Conservation (phyloP, 2,797 vertebrate species). For the Peromyscus nudipes region DNA sequence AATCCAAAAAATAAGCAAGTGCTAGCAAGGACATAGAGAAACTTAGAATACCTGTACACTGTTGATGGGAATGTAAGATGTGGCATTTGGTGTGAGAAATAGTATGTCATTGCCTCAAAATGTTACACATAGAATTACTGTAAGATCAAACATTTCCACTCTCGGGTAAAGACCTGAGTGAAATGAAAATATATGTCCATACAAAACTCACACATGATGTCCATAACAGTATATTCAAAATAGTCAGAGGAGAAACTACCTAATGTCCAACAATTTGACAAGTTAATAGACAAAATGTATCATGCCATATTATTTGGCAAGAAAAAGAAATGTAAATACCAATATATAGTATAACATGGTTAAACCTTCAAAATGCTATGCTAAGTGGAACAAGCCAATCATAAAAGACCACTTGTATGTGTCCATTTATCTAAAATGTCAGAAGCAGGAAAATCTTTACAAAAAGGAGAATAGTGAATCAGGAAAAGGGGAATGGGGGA, state of each 20-base stretch:
- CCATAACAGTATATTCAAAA: background rate
- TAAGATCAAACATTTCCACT: background rate
- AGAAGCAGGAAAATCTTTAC: background rate
- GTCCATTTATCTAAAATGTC: background rate
- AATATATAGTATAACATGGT: background rate
- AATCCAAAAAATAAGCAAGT: background rate
- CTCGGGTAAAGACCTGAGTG: background rate
- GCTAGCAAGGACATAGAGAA: background rate
- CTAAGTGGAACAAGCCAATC: background rate
- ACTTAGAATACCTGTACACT: background rate
- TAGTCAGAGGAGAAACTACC: background rate
- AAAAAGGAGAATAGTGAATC: background rate
- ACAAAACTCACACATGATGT: background rate
- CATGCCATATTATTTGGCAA: background rate
- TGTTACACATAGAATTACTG: background rate
- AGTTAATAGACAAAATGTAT: background rate
- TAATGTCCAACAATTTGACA: background rate
- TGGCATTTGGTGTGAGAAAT: background rate
- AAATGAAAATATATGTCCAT: slow-evolving; percentile 16
- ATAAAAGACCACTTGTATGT: background rate
- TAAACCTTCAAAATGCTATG: background rate
- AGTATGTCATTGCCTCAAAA: background rate
- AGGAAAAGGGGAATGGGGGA: background rate
- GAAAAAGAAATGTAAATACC: slow-evolving; percentile 1
- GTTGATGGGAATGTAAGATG: background rate